Evolutionary conservation across 2,797 vertebrate species (phyloP).

Genomic region (Acanthiza pusilla): DNA sequence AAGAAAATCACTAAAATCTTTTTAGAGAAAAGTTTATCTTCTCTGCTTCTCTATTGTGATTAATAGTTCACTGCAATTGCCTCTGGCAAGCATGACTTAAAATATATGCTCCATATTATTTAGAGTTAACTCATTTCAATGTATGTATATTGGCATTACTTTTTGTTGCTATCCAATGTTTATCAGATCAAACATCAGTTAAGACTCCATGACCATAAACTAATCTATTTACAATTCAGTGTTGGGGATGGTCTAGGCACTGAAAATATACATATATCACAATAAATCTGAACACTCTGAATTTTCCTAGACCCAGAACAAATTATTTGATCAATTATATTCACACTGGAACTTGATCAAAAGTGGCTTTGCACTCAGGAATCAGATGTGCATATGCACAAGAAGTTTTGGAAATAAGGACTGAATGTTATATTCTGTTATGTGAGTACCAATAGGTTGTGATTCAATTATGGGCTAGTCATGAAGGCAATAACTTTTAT

Average conservation of each 20-base stretch:
- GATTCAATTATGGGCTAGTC: neutral
- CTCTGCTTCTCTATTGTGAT: neutral
- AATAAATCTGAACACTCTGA: neutral
- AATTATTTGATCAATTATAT: neutral
- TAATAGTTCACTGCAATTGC: neutral
- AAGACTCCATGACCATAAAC: neutral
- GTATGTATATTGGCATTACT: neutral
- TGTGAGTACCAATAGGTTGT: neutral
- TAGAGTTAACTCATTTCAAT: neutral
- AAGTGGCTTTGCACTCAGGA: neutral
- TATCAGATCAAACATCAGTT: neutral
- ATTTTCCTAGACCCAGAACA: neutral
- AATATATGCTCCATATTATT: neutral
- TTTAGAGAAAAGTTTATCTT: neutral
- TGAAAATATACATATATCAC: neutral
- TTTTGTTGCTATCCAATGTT: neutral
- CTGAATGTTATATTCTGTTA: neutral
- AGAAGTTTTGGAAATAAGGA: neutral
- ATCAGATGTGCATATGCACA: neutral
- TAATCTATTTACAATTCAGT: neutral
- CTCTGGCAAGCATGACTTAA: neutral
- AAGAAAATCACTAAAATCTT: neutral
- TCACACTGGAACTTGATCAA: neutral
- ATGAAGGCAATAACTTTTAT: neutral
- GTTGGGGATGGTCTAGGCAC: neutral